phyloP scores from a whole-genome alignment of 2,888 invertebrate species.

The Nebria salina region DNA sequence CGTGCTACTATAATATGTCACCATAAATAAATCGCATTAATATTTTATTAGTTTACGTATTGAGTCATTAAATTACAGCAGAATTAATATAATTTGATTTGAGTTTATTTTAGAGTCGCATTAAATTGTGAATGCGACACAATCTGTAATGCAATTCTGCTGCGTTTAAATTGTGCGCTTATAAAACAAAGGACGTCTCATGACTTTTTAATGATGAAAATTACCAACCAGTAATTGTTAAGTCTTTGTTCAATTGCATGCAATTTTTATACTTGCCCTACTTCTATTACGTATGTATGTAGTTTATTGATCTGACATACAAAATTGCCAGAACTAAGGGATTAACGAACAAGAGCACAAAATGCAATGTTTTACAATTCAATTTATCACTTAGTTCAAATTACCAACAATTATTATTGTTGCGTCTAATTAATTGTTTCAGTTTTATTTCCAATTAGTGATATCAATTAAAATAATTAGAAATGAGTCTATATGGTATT shows the following conservation, averaged over 20 bases:
- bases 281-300: neutral
- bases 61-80: too few species aligned
- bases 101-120: too few species aligned
- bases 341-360: neutral
- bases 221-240: neutral
- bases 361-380: neutral
- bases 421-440: neutral
- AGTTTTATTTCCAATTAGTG: neutral
- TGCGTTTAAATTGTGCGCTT: too few species aligned
- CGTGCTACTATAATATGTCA: too few species aligned
- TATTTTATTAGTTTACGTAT: too few species aligned
- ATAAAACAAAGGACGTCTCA: neutral
- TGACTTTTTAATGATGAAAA: neutral
- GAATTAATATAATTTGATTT: too few species aligned
- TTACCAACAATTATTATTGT: neutral
- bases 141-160: too few species aligned
- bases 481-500: too few species aligned
- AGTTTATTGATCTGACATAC: neutral
- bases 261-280: neutral
- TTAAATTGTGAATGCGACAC: too few species aligned
- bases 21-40: too few species aligned
- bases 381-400: neutral
- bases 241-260: neutral
- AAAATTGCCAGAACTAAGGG: neutral
- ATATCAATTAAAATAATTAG: neutral